Conservation (phyloP, 2,113 vertebrate genomes). For the Varanus salvator region DNA sequence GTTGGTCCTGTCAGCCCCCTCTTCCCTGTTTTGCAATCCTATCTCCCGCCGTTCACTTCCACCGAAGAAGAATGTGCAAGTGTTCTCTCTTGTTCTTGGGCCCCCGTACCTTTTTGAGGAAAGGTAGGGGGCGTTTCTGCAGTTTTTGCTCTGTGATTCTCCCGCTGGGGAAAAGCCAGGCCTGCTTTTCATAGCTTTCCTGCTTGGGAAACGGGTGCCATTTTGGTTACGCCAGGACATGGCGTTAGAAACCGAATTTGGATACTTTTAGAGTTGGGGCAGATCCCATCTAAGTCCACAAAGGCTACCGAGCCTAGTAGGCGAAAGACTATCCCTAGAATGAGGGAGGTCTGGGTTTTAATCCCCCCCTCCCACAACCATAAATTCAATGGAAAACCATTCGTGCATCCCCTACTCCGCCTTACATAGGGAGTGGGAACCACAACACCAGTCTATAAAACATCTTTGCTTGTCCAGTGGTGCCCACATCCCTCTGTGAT, state of each 20-base stretch:
- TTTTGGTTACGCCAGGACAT: background rate
- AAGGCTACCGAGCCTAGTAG: background rate
- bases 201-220: background rate
- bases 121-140: background rate
- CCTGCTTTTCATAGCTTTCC: background rate
- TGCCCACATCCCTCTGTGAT: background rate
- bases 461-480: background rate
- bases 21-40: too few relatives aligned
- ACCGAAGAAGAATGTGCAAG: too few relatives aligned
- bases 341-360: background rate
- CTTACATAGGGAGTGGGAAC: background rate
- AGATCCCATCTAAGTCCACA: background rate
- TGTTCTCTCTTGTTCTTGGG: background rate
- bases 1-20: too few relatives aligned
- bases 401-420: background rate
- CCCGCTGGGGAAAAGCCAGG: background rate
- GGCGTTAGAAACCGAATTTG: too few relatives aligned
- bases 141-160: background rate
- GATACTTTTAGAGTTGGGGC: background rate
- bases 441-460: background rate
- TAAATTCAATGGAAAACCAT: background rate
- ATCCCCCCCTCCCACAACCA: background rate
- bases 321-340: background rate
- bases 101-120: background rate
- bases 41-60: background rate